A percentile compares a stretch with the other conserved stretches of the same genome.
Evolutionary conservation across 1,140 invertebrate species (phyloP).

Genomic region (Caerostris extrusa): DNA sequence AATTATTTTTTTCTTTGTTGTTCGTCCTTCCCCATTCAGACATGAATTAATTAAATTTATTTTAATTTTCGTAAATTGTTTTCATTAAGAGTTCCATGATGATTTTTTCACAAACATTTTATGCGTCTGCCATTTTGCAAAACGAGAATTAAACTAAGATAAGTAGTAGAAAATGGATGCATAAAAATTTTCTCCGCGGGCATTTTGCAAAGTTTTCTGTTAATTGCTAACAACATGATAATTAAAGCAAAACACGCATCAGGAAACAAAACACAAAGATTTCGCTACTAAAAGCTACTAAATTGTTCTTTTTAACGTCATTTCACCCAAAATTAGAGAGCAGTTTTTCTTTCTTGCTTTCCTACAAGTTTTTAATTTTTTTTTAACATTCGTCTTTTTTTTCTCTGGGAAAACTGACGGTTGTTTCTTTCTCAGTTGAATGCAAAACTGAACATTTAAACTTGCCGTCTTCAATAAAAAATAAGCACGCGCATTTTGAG

Average conservation of each 20-base stretch:
- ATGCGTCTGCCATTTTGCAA: not conserved
- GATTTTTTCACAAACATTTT: slow-evolving; percentile 23
- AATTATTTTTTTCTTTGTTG: not conserved
- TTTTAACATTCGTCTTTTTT: not conserved
- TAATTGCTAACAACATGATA: slow-evolving; percentile 63
- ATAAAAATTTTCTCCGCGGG: slow-evolving; percentile 51
- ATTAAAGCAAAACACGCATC: slow-evolving; percentile 46
- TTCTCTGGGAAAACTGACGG: not conserved
- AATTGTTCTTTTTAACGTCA: slow-evolving; percentile 62
- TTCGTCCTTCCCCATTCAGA: not conserved
- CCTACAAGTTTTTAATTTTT: not conserved
- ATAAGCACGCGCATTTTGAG: slow-evolving; percentile 4
- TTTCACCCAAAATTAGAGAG: slow-evolving; percentile 42
- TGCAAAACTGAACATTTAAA: slow-evolving; percentile 56
- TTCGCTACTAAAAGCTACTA: slow-evolving; percentile 14
- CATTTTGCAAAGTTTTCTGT: slow-evolving; percentile 36
- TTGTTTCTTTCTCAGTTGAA: slow-evolving; percentile 38
- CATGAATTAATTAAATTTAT: slow-evolving; percentile 66
- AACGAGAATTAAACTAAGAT: not conserved
- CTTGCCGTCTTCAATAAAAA: not conserved
- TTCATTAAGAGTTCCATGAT: slow-evolving; percentile 40
- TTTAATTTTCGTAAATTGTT: slow-evolving; percentile 59
- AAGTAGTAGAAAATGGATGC: not conserved
- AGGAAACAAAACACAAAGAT: slow-evolving; percentile 11
- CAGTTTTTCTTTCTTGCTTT: not conserved